A percentile compares a stretch with the other conserved stretches of the same genome.
These are phyloP conservation scores for Palythoa heliodiscus DNA, from an alignment of 92 coral and sea anemone species.

Conservation along the genomic window DNA sequence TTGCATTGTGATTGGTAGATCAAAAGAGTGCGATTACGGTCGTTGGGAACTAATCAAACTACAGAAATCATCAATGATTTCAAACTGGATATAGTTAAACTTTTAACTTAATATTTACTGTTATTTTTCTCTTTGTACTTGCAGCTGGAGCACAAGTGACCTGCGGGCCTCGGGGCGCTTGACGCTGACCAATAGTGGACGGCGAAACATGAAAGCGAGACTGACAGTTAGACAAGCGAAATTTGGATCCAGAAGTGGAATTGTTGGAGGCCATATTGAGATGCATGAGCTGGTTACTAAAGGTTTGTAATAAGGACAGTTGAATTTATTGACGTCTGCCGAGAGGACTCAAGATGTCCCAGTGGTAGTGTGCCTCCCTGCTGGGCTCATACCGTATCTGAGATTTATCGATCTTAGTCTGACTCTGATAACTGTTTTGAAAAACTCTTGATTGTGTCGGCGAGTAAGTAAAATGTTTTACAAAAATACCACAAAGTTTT, in stretches of 20 bases:
- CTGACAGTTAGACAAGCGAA: conserved; percentile 84
- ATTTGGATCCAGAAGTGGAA: conserved; percentile 96
- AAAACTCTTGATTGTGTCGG: too few species aligned
- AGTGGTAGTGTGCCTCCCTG: background rate
- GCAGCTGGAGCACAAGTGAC: conserved; percentile 96
- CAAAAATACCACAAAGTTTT: too few species aligned
- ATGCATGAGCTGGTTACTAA: conserved; percentile 84
- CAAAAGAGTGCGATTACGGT: too few species aligned
- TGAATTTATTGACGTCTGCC: background rate
- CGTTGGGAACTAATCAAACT: too few species aligned
- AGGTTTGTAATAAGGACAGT: conserved; percentile 54
- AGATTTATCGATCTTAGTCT: too few species aligned
- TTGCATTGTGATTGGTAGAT: too few species aligned
- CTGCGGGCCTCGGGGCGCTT: conserved; percentile 90
- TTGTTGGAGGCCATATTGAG: conserved; percentile 95
- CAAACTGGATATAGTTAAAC: too few species aligned
- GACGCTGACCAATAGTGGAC: conserved; percentile 92
- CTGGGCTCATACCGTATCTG: too few species aligned
- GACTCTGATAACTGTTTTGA: too few species aligned
- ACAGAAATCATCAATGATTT: too few species aligned
- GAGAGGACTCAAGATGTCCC: background rate
- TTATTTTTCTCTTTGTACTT: background rate
- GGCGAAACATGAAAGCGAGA: conserved; percentile 82
- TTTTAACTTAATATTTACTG: too few species aligned
- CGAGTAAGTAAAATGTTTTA: too few species aligned